Base-by-base conservation (phyloP, 2,888 invertebrate genomes). In the Resseliella maxima region DNA sequence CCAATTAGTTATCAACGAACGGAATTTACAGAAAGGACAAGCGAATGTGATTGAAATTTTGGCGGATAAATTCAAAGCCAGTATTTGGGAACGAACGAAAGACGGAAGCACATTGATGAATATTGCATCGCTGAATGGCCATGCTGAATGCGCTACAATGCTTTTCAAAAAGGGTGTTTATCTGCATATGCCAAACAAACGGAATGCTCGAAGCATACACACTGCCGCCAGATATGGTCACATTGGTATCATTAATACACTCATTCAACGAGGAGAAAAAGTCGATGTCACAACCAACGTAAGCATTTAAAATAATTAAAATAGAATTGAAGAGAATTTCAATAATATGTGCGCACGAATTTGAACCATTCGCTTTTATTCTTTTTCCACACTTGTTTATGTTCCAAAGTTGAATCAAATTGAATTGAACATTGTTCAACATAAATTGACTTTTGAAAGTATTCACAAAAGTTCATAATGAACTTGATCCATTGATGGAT, bases 81-180 rank as follows among this genome's bases (percentile, higher is more conserved):
- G 98, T 88, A 97, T 99, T 89, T 95, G 97, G 90, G 98, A 98
- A 91, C 93, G 99, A 88, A 99, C 99, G 1, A 98, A 98, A 91
- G 99, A 99, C 91, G 99, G 99, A 86, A 98, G 97, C 89, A 99
- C 99, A 0, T 92, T 99, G 87, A 98, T 99, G 96, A 99, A 99
- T 91, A 98, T 99, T 87, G 99, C 99, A 0, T 98, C 99, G 0
- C 93, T 98, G 87, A 97, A 97, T 90, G 99, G 99, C 0, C 99
- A 99, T 91, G 98, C 99, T 0, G 99, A 99, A 89, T 99, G 99
- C 89, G 99, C 99, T 85, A 96, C 98, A 93, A 98, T 98, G 94
- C 95, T 99, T 87, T 97, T 99, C 91, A 98, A 98, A 92, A 98
- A 99, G 90, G 99, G 99, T 18, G 99, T 99, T 54, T 99, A 99